A percentile compares a stretch with the other conserved stretches of the same genome.
These are phyloP conservation scores for Tipula helvola DNA, from an alignment of 2,888 invertebrate species.

Conservation along the genomic window DNA sequence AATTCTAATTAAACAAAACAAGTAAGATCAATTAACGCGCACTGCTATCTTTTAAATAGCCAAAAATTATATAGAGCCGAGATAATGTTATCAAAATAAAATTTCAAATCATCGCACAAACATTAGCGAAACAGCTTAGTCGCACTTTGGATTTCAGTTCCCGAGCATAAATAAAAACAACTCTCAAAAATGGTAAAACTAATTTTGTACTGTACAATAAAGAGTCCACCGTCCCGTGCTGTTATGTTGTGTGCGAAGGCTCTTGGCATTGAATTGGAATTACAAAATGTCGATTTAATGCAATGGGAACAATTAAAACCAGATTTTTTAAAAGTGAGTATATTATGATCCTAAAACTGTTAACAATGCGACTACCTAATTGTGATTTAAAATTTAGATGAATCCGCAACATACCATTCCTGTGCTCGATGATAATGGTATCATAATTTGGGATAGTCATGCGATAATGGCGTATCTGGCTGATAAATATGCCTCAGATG, in stretches of 20 bases:
- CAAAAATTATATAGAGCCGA: background rate
- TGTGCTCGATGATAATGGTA: slow-evolving; percentile 30
- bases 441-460: slow-evolving; percentile 34
- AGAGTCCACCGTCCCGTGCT: background rate
- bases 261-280: background rate
- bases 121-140: background rate
- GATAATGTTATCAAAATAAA: background rate
- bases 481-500: slow-evolving; percentile 40
- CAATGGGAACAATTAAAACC: background rate
- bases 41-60: background rate
- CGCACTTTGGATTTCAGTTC: background rate
- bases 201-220: background rate
- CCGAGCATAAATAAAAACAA: background rate
- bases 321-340: background rate
- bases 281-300: background rate
- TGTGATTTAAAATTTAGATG: slow-evolving; percentile 27
- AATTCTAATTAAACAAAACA: background rate
- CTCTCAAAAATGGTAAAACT: background rate
- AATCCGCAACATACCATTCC: slow-evolving; percentile 44
- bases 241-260: background rate
- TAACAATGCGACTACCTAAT: background rate
- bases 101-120: background rate
- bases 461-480: slow-evolving; percentile 40
- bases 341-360: background rate
- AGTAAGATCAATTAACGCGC: background rate